Conservation (phyloP, 2,113 vertebrate species). For the Vombatus ursinus region DNA sequence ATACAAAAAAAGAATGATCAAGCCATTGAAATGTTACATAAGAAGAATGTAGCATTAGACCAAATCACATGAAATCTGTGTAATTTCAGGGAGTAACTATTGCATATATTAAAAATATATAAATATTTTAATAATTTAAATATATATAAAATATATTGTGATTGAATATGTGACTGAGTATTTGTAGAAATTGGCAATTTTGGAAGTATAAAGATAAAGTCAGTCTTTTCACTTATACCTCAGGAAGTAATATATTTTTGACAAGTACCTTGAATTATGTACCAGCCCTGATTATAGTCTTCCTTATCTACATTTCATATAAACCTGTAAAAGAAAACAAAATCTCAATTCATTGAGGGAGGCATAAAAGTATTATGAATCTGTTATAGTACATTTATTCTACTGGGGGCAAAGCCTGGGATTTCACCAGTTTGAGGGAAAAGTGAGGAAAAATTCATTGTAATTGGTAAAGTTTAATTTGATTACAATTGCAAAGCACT, state of each 20-base stretch:
- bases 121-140: too few species aligned
- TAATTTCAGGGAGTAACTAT: conserved; percentile 18
- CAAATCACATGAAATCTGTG: conserved; percentile 32
- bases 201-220: conserved; percentile 65
- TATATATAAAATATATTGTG: too few species aligned
- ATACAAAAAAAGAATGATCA: conserved; percentile 61
- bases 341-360: conserved; percentile 48
- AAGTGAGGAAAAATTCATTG: conserved; percentile 31
- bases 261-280: conserved; percentile 67
- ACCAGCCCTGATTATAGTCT: conserved; percentile 31
- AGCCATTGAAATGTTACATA: conserved; percentile 28
- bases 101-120: conserved; percentile 55
- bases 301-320: conserved; percentile 70
- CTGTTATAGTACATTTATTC: conserved; percentile 49
- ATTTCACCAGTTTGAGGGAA: conserved; percentile 12
- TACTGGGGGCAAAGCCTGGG: conserved; percentile 38
- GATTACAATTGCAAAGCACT: conserved; percentile 47
- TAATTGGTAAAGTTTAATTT: conserved; percentile 62
- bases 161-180: conserved; percentile 51
- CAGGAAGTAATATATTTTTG: conserved; percentile 65
- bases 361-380: conserved; percentile 45
- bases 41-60: conserved; percentile 16
- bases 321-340: conserved; percentile 59
- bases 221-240: conserved; percentile 45
- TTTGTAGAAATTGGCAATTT: conserved; percentile 53